Base-by-base conservation (phyloP, 1,140 invertebrate species). In the Caenorhabditis remanei region DNA sequence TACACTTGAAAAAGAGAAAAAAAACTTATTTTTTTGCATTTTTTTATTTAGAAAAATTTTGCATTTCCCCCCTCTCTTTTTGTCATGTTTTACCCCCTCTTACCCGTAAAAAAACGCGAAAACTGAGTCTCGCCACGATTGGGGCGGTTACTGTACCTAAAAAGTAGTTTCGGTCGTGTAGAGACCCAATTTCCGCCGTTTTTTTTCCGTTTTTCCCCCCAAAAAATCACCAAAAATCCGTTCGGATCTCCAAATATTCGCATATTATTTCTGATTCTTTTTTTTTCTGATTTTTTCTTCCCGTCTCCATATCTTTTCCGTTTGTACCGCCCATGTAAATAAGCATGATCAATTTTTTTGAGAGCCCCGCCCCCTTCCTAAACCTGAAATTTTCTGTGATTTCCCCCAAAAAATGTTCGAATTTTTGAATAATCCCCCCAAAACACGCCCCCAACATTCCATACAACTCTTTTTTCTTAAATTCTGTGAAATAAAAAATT, bases 341-440 rank as follows among this genome's bases (percentile, higher is more conserved):
- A 65, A 40, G 40, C 32, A 65, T 65, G 24, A 65, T 58, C 56
- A 58, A 32, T 32, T 32, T 53, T n/a, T 53, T 53, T 40, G 61
- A 65, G 24, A 65, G 61, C 61, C 32, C 19, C 61, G 32, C 32
- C 32, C 32, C 32, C 32, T 32, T 24, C 32, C 21, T 8, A 40
- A 71, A 50, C 46, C 71, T 79, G 71, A 50, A 79, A 79, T 50
- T 48, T 67, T 50, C 71, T 79, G 71, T 79, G 71, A 79, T 79
- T 79, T 79, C 14, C 14, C 16, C 24, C 32, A 65, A 65, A 40
- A 50, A 8, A 50, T 7, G 40, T 32, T 50, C 71, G 14, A 58
- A 58, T 16, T 32, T 63, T 63, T 9, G 11, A 14, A n/a, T 53
- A 53, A 2, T 16, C 50, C 16, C 50, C 50, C 50, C 11, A 2